Evolutionary conservation across 2,797 vertebrate species (phyloP).

Genomic region (Leptodactylus fallax): DNA sequence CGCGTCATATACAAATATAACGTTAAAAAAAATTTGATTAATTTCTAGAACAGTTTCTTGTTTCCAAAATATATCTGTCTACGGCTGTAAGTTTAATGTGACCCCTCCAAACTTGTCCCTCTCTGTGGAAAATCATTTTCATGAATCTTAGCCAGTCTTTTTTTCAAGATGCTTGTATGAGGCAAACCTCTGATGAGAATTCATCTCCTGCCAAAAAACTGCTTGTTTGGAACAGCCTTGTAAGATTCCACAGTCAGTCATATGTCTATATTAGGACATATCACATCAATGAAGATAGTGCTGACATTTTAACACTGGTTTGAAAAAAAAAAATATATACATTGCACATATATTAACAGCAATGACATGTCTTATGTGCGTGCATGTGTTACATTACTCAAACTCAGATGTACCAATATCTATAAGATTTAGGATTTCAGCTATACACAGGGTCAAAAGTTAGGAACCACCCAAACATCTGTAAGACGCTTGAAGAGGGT

Average conservation of each 20-base stretch:
- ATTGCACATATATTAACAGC: background rate
- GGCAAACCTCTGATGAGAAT: constrained; percentile 56
- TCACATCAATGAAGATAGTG: constrained; percentile 45
- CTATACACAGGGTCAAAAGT: background rate
- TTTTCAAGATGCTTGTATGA: constrained; percentile 40
- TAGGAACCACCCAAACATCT: background rate
- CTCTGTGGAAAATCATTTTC: constrained; percentile 41
- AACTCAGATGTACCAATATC: too few species aligned
- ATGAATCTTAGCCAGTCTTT: constrained; percentile 48
- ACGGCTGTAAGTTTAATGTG: constrained; percentile 6
- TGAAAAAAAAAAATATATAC: background rate
- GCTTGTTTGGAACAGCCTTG: constrained; percentile 53
- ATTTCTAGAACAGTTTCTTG: constrained; percentile 36
- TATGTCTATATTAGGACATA: constrained; percentile 61
- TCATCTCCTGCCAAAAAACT: constrained; percentile 55
- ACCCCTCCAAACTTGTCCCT: constrained; percentile 42
- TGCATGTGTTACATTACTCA: too few species aligned
- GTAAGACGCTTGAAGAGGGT: background rate
- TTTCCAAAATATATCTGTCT: constrained; percentile 34
- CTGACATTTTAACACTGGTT: constrained; percentile 17
- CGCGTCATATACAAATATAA: background rate
- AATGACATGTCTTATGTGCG: background rate
- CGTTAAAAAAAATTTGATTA: background rate
- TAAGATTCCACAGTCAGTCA: constrained; percentile 57
- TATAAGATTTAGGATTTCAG: too few species aligned